phyloP scores from a whole-genome alignment of 1,140 invertebrate genomes.

The Limonius californicus region DNA sequence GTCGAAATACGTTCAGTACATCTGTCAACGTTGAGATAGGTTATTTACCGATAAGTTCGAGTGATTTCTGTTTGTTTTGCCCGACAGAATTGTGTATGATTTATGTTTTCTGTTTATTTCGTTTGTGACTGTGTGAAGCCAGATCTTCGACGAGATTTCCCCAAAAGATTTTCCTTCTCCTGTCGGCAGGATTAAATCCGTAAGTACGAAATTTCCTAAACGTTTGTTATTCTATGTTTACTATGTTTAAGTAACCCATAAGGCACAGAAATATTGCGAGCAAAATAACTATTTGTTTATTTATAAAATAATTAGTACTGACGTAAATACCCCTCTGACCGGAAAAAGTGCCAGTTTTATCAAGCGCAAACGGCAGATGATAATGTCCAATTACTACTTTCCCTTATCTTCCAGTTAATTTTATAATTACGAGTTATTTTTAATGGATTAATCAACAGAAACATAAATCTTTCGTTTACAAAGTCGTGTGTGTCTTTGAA shows the following conservation, averaged over 20 bases:
- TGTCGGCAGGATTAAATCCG: conserved; percentile 7
- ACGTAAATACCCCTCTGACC: background rate
- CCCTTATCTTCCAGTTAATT: background rate
- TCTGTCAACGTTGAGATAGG: conserved; percentile 12
- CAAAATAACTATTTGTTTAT: too few species aligned
- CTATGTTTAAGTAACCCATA: too few species aligned
- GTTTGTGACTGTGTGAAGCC: background rate
- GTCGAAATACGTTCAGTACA: background rate
- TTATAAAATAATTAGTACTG: background rate
- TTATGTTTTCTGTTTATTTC: conserved; percentile 2
- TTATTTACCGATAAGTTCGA: conserved; percentile 9
- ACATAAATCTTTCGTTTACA: background rate
- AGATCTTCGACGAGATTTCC: background rate
- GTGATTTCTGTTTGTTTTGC: conserved; percentile 7
- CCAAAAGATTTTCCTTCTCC: background rate
- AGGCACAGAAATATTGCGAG: too few species aligned
- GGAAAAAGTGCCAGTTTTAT: background rate
- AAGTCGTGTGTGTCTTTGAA: background rate
- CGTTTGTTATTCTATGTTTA: too few species aligned
- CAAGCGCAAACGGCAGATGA: background rate
- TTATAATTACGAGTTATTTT: background rate
- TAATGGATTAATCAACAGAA: conserved; percentile 1
- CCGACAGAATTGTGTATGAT: background rate
- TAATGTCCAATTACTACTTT: background rate
- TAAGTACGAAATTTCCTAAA: background rate